Conservation (phyloP, 2,888 invertebrate species). For the Netelia inedita region DNA sequence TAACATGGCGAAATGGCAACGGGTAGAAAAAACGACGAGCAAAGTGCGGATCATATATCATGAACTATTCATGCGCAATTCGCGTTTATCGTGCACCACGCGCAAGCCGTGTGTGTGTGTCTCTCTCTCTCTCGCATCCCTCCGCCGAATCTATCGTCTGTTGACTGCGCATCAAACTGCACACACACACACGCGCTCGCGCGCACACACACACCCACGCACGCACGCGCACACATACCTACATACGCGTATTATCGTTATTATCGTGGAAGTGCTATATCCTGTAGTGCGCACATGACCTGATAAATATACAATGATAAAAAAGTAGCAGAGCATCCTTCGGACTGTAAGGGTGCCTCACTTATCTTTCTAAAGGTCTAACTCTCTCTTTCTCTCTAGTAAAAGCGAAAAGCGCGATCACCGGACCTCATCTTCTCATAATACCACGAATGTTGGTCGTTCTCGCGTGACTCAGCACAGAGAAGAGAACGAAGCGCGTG, state of each 20-base stretch:
- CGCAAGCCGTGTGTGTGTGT: not conserved
- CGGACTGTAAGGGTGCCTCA: conserved; percentile 20
- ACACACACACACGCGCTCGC: not conserved
- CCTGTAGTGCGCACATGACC: conserved; percentile 17
- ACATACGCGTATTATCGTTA: not conserved
- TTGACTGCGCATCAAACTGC: conserved; percentile 39
- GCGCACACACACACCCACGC: not conserved
- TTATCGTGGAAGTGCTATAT: conserved; percentile 16
- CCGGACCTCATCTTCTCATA: conserved; percentile 21
- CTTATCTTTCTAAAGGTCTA: conserved; percentile 22
- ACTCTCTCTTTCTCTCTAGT: conserved; percentile 44
- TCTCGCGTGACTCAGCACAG: conserved; percentile 40
- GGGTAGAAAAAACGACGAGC: conserved; percentile 19
- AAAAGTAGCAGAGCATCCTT: conserved; percentile 18
- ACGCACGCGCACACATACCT: not conserved
- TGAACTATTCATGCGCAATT: conserved; percentile 60
- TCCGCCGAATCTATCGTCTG: conserved; percentile 39
- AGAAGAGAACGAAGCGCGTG: conserved; percentile 4
- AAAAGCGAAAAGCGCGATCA: conserved; percentile 1
- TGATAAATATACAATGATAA: conserved; percentile 50
- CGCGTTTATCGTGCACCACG: conserved; percentile 47
- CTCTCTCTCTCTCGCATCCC: conserved; percentile 19
- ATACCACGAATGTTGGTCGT: conserved; percentile 4
- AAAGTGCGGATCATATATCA: conserved; percentile 58
- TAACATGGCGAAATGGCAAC: conserved; percentile 2